Conservation (phyloP, 30 jellyfish, hydroid and myxozoan genomes). For the Aurelia sp. region DNA sequence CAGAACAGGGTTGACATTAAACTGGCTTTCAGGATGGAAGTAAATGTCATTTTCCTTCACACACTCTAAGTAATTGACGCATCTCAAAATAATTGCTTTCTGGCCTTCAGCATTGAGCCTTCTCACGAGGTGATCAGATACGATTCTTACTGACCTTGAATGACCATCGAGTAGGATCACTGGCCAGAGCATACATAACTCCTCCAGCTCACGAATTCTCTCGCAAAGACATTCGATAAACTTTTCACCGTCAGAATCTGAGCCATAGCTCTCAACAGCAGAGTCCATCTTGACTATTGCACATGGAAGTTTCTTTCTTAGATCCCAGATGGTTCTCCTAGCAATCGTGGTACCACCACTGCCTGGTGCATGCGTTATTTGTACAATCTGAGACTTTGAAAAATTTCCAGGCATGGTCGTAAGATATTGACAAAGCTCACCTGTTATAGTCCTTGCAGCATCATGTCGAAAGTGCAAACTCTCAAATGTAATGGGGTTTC, state of each 20-base stretch:
- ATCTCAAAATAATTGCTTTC: conserved; percentile 27
- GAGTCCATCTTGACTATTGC: conserved; percentile 25
- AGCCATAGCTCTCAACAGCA: conserved; percentile 16
- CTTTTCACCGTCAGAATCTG: conserved; percentile 22
- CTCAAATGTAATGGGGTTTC: conserved; percentile 47
- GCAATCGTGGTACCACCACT: conserved; percentile 60
- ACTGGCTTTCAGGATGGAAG: conserved; percentile 17
- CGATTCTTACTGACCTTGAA: conserved; percentile 25
- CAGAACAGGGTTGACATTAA: conserved; percentile 25
- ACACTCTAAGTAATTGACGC: conserved; percentile 23
- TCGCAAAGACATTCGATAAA: conserved; percentile 13
- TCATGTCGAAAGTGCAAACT: conserved; percentile 48
- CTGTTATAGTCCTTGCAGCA: conserved; percentile 33
- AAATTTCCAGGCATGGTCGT: not conserved
- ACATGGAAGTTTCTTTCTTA: conserved; percentile 22
- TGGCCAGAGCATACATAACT: conserved; percentile 32
- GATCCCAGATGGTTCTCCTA: conserved; percentile 38
- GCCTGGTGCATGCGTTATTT: conserved; percentile 52
- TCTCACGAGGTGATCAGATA: conserved; percentile 54
- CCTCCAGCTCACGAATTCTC: conserved; percentile 24
- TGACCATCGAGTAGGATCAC: conserved; percentile 36
- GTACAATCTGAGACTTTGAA: conserved; percentile 36
- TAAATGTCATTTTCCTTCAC: conserved; percentile 7
- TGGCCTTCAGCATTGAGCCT: conserved; percentile 41
- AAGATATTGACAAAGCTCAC: not conserved